A percentile compares a stretch with the other conserved stretches of the same genome.
Conservation (phyloP, 2,797 vertebrate genomes). For the Lates japonicus region DNA sequence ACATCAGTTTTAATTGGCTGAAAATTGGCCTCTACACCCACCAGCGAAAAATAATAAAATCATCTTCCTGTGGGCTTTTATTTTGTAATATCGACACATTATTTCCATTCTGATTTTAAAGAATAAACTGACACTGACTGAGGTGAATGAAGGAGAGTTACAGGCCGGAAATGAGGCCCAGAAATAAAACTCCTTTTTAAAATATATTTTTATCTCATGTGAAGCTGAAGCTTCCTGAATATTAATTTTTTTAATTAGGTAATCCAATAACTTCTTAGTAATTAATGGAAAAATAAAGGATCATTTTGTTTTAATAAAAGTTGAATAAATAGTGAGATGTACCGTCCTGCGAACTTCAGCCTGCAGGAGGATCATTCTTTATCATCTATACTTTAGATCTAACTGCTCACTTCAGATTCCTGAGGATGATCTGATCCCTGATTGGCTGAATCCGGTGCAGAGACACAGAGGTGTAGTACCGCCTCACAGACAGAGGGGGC, state of each 20-base stretch:
- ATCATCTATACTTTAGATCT: no score
- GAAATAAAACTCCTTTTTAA: not conserved
- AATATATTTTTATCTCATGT: no score
- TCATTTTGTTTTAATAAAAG: not conserved
- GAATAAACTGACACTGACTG: not conserved
- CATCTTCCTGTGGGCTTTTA: not conserved
- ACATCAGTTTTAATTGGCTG: not conserved
- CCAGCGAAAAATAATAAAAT: not conserved
- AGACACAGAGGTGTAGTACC: conserved; percentile 36
- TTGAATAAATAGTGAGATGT: not conserved
- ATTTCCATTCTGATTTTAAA: not conserved
- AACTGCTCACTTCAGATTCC: not conserved
- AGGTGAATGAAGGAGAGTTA: not conserved
- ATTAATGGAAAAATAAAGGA: not conserved
- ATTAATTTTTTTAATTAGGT: not conserved
- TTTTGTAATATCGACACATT: not conserved
- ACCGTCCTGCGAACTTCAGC: no score
- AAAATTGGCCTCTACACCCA: not conserved
- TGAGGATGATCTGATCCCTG: conserved; percentile 15
- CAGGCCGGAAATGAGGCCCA: not conserved
- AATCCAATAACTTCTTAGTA: not conserved
- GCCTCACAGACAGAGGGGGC: conserved; percentile 22
- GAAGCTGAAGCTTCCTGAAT: not conserved
- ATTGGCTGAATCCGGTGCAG: conserved; percentile 35
- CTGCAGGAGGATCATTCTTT: no score